Evolutionary conservation across 2,888 invertebrate species (phyloP).

Genomic region (Anthrax anthrax): DNA sequence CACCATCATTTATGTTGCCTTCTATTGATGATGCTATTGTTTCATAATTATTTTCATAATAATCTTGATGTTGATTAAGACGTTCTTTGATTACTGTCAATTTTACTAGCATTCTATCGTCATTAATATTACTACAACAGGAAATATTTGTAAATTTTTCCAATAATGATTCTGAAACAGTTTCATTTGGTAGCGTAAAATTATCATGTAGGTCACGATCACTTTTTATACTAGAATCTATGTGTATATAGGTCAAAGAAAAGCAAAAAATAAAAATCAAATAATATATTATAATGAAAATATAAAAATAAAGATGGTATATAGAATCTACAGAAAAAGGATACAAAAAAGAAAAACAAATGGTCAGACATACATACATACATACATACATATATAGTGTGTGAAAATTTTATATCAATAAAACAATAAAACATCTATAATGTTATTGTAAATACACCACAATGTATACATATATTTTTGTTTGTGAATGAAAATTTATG

Average conservation of each 20-base stretch:
- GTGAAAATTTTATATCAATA: no score
- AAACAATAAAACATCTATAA: no score
- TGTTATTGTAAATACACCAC: no score
- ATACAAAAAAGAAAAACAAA: no score
- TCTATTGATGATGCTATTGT: neutral
- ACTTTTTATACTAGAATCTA: slow-evolving; percentile 15
- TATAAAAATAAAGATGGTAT: neutral
- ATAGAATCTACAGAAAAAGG: neutral
- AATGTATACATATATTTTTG: no score
- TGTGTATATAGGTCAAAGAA: neutral
- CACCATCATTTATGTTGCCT: no score
- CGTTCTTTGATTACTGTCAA: slow-evolving; percentile 13
- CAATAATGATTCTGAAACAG: slow-evolving; percentile 50
- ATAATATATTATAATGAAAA: neutral
- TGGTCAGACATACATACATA: no score
- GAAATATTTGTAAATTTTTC: slow-evolving; percentile 59
- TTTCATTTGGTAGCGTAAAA: slow-evolving; percentile 30
- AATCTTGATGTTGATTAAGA: neutral
- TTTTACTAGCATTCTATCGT: slow-evolving; percentile 14
- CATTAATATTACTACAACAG: slow-evolving; percentile 22
- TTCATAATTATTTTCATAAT: neutral
- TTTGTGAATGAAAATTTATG: no score
- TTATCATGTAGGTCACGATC: slow-evolving; percentile 5
- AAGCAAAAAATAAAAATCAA: neutral
- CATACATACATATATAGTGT: no score